Percentiles rank a stretch among this genome's conserved stretches.
These are phyloP conservation scores for Lagorchestes hirsutus DNA, from an alignment of 2,797 vertebrate genomes.

Conservation along the genomic window DNA sequence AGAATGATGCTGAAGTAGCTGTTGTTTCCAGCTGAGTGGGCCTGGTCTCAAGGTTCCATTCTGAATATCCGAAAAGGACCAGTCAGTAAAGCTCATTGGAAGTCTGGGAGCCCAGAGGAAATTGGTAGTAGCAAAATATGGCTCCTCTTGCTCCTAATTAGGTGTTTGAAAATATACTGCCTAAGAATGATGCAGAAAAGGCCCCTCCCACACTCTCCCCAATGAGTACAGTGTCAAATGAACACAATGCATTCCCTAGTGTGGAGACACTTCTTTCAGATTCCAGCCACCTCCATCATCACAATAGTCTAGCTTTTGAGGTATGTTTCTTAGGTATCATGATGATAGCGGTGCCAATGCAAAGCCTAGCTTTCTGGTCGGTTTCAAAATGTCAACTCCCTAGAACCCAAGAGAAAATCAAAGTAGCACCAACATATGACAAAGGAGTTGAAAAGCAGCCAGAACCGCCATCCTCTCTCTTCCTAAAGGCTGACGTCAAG, in stretches of 20 bases:
- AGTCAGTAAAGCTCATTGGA: not conserved
- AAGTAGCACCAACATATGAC: slow-evolving; percentile 80
- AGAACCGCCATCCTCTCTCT: not conserved
- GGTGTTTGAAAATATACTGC: slow-evolving; percentile 40
- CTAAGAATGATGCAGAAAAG: slow-evolving; percentile 65
- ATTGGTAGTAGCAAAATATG: not conserved
- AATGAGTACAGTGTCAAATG: slow-evolving; percentile 55
- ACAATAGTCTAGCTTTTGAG: slow-evolving; percentile 80
- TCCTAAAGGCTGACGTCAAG: not conserved
- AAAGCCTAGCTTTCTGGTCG: slow-evolving; percentile 77
- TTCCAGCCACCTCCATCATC: slow-evolving; percentile 44
- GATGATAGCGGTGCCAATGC: slow-evolving; percentile 60
- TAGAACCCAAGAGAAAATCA: slow-evolving; percentile 74
- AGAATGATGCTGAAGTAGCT: slow-evolving; percentile 23
- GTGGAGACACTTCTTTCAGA: not conserved
- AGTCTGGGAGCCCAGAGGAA: not conserved
- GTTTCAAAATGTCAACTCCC: slow-evolving; percentile 70
- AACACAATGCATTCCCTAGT: slow-evolving; percentile 52
- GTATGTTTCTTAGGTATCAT: slow-evolving; percentile 76
- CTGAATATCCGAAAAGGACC: not conserved
- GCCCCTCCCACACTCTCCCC: slow-evolving; percentile 59
- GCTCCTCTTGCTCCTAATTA: not conserved
- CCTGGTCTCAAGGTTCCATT: not conserved
- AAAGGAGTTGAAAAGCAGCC: slow-evolving; percentile 61
- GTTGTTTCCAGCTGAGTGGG: not conserved